Base-by-base conservation (phyloP, 2,113 vertebrate species). In the Muscicapa adusta region DNA sequence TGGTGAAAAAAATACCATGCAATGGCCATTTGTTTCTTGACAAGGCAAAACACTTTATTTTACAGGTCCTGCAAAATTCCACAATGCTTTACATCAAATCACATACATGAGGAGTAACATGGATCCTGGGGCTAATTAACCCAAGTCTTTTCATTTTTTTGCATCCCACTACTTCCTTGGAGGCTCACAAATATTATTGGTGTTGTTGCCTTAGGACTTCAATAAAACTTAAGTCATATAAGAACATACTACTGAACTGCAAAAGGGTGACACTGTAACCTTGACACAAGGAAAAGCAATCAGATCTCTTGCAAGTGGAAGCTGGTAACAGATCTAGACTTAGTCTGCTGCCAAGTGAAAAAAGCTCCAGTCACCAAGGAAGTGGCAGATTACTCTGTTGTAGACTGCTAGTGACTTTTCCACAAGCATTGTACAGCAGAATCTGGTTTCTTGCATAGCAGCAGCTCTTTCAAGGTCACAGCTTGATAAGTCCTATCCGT, bases 381-480 rank as follows among this genome's bases (percentile, higher is more conserved):
- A 92, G n/a, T 47, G 29, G n/a, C 42, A 80, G 68, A 58, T 70
- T 72, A 57, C 26, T 45, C 28, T 48, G 2, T 53, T 43, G 74
- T 77, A 71, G 60, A 26, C 56, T 80, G 43, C 26, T n/a, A 31
- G 50, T 71, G 58, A 36, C 77, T 94, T 89, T 72, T 68, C 58
- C 36, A 34, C 75, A 38, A 65, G 45, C 31, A 61, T 8, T 65
- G 61, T 53, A 50, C 31, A 51, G 42, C 9, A 4, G 75, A 78
- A 42, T 61, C 60, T 74, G 26, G 50, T 80, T 80, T 85, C 67
- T 76, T 88, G 62, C 25, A 43, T 36, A 94, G 63, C 28, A 85
- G 71, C 71, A 94, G 74, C 75, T 34, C 82, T 79, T 85, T 91
- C 91, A 90, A 96, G 91, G 87, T 94, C 87, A 74, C 63, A 85